phyloP scores from a whole-genome alignment of 2,797 vertebrate species.

The Pseudochirops corinnae region DNA sequence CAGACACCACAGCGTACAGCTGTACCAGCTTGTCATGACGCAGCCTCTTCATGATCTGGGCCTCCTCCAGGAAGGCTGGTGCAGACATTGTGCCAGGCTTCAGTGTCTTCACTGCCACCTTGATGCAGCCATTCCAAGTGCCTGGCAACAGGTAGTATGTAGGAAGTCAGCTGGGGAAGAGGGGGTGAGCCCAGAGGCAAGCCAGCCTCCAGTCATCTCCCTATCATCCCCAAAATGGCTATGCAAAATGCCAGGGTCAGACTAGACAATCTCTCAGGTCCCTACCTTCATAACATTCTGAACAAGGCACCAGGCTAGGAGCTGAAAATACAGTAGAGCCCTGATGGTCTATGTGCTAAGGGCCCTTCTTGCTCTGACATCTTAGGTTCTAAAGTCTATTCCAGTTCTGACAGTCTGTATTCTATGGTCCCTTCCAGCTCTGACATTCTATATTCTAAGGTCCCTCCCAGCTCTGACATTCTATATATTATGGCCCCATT shows the following conservation, averaged over 20 bases:
- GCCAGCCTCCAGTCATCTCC: background rate
- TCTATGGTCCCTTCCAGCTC: background rate
- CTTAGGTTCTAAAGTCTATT: background rate
- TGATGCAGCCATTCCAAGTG: slow-evolving; percentile 96
- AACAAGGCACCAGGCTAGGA: background rate
- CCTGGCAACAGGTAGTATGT: slow-evolving; percentile 83
- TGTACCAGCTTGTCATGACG: slow-evolving; percentile 98
- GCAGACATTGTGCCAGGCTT: slow-evolving; percentile 98
- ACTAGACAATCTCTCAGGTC: background rate
- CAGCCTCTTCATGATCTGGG: slow-evolving; percentile 98
- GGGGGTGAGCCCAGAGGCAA: rapidly evolving
- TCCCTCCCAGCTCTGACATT: background rate
- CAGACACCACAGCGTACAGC: slow-evolving; percentile 97
- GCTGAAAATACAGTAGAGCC: background rate
- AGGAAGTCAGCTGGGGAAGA: background rate
- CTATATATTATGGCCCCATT: background rate
- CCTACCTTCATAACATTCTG: background rate
- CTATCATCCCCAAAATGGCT: background rate
- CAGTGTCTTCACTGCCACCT: slow-evolving; percentile 98
- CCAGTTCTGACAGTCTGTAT: background rate
- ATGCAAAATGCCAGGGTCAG: background rate
- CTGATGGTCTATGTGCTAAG: background rate
- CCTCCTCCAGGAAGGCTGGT: slow-evolving; percentile 97
- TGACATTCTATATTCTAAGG: background rate
- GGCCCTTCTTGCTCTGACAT: background rate